Base-by-base conservation (phyloP, 2,113 vertebrate species). In the Vidua chalybeata region DNA sequence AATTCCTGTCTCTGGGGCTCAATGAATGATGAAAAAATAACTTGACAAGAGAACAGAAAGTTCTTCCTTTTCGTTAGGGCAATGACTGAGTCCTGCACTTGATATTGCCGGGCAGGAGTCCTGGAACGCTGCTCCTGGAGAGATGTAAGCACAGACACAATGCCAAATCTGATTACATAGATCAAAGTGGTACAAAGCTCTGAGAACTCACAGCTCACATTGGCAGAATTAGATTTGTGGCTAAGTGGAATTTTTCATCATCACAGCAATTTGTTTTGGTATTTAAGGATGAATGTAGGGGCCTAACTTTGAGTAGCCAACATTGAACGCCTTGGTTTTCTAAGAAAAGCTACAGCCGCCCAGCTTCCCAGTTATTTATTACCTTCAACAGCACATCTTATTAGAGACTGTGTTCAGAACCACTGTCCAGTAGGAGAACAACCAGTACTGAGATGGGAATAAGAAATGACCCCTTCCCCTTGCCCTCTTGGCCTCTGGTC, bases 181-280 rank as follows among this genome's bases (percentile, higher is more conserved):
- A 93, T 94, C 83, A 94, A 90, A 94, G 76, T 27, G 27, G 18
- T 89, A 24, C 76, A 94, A 59, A 94, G 88, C 85, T 85, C 78
- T 48, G 59, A 91, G 82, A 93, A 87, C 72, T 86, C 72, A 56
- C 76, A 84, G 61, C 59, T 92, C 64, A 62, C 26, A 4, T 16
- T 77, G 59, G 46, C 61, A 91, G 76, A 95, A 96, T 93, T 62
- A 84, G 79, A 84, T 94, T 86, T 97, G 85, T 90, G 83, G 61
- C 37, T 90, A 90, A 94, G 88, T 93, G 83, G 79, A 92, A 78
- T 88, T 96, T 95, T 88, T 92, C 83, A 86, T 83, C 72, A 84
- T 84, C 71, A 33, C 2, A 64, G 56, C 58, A 78, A 94, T 94
- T 95, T 89, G 56, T 78, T 96, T 91, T 87, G 81, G 51, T 93